Evolutionary conservation across 2,888 invertebrate species (phyloP).

Genomic region (Drosophila villosipedis): DNA sequence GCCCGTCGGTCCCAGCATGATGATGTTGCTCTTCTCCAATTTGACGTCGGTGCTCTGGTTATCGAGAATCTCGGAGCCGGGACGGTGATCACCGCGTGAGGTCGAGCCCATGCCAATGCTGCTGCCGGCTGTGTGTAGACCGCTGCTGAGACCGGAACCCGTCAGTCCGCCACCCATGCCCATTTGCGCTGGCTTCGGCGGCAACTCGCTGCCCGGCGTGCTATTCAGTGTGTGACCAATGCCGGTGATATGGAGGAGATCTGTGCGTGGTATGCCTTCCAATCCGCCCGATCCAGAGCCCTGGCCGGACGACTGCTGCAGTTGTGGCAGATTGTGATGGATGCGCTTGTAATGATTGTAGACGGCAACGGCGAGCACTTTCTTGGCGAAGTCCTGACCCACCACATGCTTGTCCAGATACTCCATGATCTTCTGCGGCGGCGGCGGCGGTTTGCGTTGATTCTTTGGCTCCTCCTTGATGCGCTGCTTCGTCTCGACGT

Average conservation of each 20-base stretch:
- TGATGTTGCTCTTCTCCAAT: conserved; percentile 98
- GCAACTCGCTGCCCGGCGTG: conserved; percentile 82
- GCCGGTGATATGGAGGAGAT: conserved; percentile 94
- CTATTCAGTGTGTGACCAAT: conserved; percentile 89
- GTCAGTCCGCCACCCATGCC: conserved; percentile 57
- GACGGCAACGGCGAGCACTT: conserved; percentile 98
- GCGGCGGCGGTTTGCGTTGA: conserved; percentile 94
- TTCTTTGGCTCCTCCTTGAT: conserved; percentile 91
- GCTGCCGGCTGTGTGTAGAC: conserved; percentile 32
- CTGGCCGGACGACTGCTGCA: conserved; percentile 61
- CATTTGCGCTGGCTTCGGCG: conserved; percentile 75
- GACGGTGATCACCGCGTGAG: conserved; percentile 70
- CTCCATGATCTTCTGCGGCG: conserved; percentile 98
- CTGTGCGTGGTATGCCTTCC: conserved; percentile 85
- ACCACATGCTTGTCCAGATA: conserved; percentile 98
- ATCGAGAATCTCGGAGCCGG: conserved; percentile 93
- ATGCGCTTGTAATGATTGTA: conserved; percentile 99
- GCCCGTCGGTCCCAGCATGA: conserved; percentile 98
- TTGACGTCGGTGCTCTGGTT: conserved; percentile 92
- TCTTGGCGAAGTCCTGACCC: conserved; percentile 98
- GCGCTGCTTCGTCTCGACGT: conserved; percentile 94
- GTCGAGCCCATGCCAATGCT: conserved; percentile 18
- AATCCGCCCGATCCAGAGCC: conserved; percentile 52
- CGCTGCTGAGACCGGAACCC: conserved; percentile 51
- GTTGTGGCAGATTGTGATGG: conserved; percentile 93